Conservation (phyloP, 2,113 vertebrate genomes). For the Paradisaea rubra region DNA sequence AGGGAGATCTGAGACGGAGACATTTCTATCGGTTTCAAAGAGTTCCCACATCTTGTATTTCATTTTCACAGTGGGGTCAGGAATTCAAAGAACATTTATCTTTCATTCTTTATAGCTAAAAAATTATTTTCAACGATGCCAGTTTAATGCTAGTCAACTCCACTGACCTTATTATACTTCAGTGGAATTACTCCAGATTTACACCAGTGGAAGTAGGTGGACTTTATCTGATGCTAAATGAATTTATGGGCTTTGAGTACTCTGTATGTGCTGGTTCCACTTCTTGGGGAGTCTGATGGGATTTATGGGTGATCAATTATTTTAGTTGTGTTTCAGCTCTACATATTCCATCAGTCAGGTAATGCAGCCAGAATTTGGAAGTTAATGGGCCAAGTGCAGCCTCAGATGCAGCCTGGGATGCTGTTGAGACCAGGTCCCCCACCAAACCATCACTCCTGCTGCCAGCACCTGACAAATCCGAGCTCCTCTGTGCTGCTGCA, state of each 20-base stretch:
- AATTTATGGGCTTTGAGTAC: not conserved
- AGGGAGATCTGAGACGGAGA: conserved; percentile 20
- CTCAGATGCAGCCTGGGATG: not conserved
- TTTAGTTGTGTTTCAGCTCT: not conserved
- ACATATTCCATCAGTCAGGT: not conserved
- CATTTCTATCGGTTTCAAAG: conserved; percentile 46
- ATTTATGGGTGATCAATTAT: not conserved
- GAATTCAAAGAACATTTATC: conserved; percentile 23
- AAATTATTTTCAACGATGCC: not conserved
- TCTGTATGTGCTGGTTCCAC: not conserved
- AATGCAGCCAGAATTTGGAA: not conserved
- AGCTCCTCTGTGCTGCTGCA: not conserved
- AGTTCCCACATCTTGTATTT: not conserved
- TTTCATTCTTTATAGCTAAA: conserved; percentile 17
- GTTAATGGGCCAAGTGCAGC: not conserved
- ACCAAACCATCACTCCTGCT: conserved; percentile 29
- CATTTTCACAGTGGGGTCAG: conserved; percentile 10
- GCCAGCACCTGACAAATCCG: not conserved
- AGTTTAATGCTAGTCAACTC: conserved; percentile 14
- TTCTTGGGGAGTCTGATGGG: not conserved
- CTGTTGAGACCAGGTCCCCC: not conserved
- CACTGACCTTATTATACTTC: conserved; percentile 14
- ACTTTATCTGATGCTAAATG: not conserved
- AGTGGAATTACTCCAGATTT: not conserved
- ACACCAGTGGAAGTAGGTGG: not conserved